These are phyloP conservation scores for Gymnarchus niloticus DNA, from an alignment of 2,113 vertebrate genomes.

Conservation along the genomic window DNA sequence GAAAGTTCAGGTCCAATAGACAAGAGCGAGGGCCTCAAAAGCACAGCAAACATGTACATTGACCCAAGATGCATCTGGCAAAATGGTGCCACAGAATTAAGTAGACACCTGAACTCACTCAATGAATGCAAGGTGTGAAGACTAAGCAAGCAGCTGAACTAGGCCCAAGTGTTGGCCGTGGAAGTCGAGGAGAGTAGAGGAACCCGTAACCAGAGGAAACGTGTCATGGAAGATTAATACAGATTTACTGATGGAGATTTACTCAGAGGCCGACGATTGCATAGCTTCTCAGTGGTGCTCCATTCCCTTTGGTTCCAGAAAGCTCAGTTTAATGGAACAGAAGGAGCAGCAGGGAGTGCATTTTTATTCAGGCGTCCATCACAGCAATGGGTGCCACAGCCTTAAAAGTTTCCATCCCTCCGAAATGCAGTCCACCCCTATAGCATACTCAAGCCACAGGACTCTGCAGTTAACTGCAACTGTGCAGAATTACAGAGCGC, in stretches of 20 bases:
- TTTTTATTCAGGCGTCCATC: slow-evolving; percentile 55
- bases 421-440: slow-evolving; percentile 31
- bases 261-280: background rate
- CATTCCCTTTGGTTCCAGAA: slow-evolving; percentile 32
- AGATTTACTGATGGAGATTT: slow-evolving; percentile 13
- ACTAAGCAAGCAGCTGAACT: background rate
- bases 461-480: slow-evolving; percentile 34
- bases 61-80: background rate
- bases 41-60: background rate
- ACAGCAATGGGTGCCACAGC: slow-evolving; percentile 59
- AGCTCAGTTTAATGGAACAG: slow-evolving; percentile 56
- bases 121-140: background rate
- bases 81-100: background rate
- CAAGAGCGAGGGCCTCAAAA: background rate
- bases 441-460: slow-evolving; percentile 38
- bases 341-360: slow-evolving; percentile 21
- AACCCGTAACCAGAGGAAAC: background rate
- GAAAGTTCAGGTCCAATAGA: background rate
- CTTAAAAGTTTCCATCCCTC: slow-evolving; percentile 53
- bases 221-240: slow-evolving; percentile 4
- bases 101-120: background rate
- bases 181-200: background rate
- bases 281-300: background rate
- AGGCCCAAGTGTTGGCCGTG: background rate
- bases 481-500: background rate